Evolutionary conservation across 1,140 invertebrate genomes (phyloP).

Genomic region (Drosophila grimshawi): DNA sequence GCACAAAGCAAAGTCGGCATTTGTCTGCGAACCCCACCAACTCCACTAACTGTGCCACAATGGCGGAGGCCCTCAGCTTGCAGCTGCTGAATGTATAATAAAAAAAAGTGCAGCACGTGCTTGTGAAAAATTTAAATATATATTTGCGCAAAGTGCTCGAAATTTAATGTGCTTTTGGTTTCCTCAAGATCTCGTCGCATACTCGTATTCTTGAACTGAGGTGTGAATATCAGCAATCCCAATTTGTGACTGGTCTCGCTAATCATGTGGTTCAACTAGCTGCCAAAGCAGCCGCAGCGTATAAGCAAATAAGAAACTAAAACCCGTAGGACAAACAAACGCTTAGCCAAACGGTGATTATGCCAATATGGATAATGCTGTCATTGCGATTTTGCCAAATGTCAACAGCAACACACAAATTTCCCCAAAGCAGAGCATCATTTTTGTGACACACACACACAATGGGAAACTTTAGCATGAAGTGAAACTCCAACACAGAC

Average conservation of each 20-base stretch:
- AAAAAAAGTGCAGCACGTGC: slow-evolving; percentile 71
- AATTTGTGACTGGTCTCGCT: not conserved
- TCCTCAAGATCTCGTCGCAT: not conserved
- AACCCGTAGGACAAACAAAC: slow-evolving; percentile 29
- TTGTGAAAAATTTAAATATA: slow-evolving; percentile 49
- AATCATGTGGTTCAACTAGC: not conserved
- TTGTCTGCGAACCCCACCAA: slow-evolving; percentile 29
- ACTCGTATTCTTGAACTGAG: not conserved
- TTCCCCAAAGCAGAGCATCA: slow-evolving; percentile 24
- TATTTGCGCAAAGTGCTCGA: slow-evolving; percentile 2
- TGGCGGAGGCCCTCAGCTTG: slow-evolving; percentile 28
- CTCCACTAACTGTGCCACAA: slow-evolving; percentile 50
- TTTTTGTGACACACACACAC: slow-evolving; percentile 31
- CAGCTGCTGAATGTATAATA: slow-evolving; percentile 41
- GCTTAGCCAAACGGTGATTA: slow-evolving; percentile 27
- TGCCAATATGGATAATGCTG: slow-evolving; percentile 55
- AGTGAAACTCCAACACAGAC: slow-evolving; percentile 29
- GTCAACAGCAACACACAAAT: slow-evolving; percentile 34
- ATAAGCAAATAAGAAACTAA: slow-evolving; percentile 35
- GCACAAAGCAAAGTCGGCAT: slow-evolving; percentile 80
- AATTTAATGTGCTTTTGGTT: not conserved
- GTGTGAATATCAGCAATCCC: not conserved
- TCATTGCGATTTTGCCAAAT: slow-evolving; percentile 43
- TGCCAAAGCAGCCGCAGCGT: slow-evolving; percentile 10
- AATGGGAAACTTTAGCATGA: slow-evolving; percentile 18